Evolutionary conservation across 2,113 vertebrate species (phyloP).

Genomic region (Mixornis gularis): DNA sequence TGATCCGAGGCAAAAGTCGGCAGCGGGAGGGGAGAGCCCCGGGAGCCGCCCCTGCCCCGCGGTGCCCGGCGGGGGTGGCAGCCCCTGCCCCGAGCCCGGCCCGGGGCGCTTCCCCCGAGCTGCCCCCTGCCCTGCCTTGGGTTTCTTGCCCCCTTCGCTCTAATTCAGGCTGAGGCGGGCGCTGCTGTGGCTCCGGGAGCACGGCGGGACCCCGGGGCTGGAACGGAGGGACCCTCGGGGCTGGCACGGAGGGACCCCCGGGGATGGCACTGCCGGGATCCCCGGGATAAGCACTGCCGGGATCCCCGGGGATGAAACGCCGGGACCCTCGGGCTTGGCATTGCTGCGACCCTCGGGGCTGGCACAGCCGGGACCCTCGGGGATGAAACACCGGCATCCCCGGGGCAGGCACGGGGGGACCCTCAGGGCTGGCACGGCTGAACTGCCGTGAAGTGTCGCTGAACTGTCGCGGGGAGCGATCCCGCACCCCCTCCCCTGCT

Average conservation of each 20-base stretch:
- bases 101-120: background rate
- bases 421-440: background rate
- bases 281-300: too few species aligned
- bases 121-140: background rate
- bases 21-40: constrained; percentile 41
- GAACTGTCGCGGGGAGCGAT: too few species aligned
- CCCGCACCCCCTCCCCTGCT: background rate
- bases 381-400: background rate
- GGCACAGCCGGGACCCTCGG: background rate
- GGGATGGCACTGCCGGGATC: background rate
- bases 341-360: rapidly evolving
- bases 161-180: background rate
- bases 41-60: background rate
- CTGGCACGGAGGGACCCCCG: rapidly evolving
- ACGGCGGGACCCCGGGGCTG: background rate
- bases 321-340: background rate
- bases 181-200: background rate
- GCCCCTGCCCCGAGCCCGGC: background rate
- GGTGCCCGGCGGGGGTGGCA: background rate
- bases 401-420: background rate
- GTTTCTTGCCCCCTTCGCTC: background rate
- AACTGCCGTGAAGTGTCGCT: too few species aligned
- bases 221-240: background rate
- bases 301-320: background rate
- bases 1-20: constrained; percentile 65